phyloP scores from a whole-genome alignment of 2,888 invertebrate species.

The Erynnis tages region DNA sequence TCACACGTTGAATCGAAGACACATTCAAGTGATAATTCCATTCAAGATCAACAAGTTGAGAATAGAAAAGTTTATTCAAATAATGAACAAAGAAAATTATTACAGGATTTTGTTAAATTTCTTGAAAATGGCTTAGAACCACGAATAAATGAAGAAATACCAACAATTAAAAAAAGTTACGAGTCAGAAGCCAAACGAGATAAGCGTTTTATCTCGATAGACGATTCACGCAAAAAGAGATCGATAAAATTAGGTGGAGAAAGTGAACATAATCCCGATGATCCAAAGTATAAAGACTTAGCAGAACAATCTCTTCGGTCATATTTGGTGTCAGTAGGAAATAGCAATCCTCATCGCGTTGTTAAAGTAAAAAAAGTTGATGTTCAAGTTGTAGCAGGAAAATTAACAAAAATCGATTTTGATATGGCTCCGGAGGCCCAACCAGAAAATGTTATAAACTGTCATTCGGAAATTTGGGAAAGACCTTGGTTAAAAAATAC shows the following conservation, averaged over 20 bases:
- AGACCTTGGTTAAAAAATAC: constrained; percentile 76
- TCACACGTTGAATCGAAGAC: constrained; percentile 39
- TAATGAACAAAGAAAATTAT: constrained; percentile 62
- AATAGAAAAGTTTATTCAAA: no score
- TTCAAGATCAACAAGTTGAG: constrained; percentile 29
- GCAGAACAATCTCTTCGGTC: constrained; percentile 44
- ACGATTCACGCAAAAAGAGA: constrained; percentile 52
- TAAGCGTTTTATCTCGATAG: no score
- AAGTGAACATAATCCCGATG: constrained; percentile 44
- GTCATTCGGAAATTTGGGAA: constrained; percentile 64
- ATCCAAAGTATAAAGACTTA: constrained; percentile 52
- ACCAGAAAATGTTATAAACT: constrained; percentile 53
- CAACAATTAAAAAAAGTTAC: constrained; percentile 56
- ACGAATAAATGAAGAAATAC: constrained; percentile 34
- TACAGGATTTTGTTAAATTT: constrained; percentile 69
- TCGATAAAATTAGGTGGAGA: constrained; percentile 46
- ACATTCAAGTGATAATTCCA: constrained; percentile 37
- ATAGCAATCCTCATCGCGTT: constrained; percentile 37
- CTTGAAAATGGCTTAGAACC: constrained; percentile 57
- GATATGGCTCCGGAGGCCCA: constrained; percentile 43
- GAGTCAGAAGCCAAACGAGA: no score
- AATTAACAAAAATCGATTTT: constrained; percentile 46
- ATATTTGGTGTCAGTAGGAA: no score
- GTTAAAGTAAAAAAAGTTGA: constrained; percentile 46
- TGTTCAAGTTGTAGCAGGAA: constrained; percentile 45